Evolutionary conservation across 1,140 invertebrate genomes (phyloP), one percentile per base, ranked within the genome.

Genomic region (Trichonephila clavata): DNA sequence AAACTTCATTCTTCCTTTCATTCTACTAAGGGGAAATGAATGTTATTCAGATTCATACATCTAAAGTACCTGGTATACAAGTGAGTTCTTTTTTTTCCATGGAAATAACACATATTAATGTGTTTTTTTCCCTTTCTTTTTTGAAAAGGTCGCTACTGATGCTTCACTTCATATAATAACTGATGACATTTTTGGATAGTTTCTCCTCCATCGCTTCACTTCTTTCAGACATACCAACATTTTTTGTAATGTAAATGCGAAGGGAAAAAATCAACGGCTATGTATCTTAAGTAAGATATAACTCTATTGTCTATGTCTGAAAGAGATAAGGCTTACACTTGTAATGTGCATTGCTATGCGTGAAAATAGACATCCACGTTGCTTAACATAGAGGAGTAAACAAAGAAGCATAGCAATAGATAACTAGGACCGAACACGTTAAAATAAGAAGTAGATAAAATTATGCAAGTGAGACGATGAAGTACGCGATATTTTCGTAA

Each of bases 241-340:
- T 83, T 83, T 77, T 77, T 77, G 71, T 57, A 83, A 57, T 77
- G 68, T 77, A 77, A 77, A 57, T 83, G 14, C 13, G 24, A 50
- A 83, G 80, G 43, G 21, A 39, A 57, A 83, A 83, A 50, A 83
- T 43, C 39, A 50, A 39, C 32, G 39, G 32, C 8, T 24, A 7
- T n/a, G 32, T 43, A 71, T 27, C 39, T 10, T 57, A 83, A 7
- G 6, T n/a, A 57, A 57, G 18, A 18, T 83, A 57, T 24, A 83
- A 83, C 43, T 83, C 80, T 50, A 83, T 83, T 57, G 39, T 83
- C 80, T 20, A n/a, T 57, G 24, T 21, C 18, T 83, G 50, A 8
- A 81, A 81, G 18, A 81, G 18, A 81, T 13, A 39, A n/a, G 39
- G 16, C 14, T 43, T 68, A 24, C n/a, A 32, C 80, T 16, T 83